phyloP scores from a whole-genome alignment of 2,113 vertebrate genomes.

The Emydocephalus ijimae region DNA sequence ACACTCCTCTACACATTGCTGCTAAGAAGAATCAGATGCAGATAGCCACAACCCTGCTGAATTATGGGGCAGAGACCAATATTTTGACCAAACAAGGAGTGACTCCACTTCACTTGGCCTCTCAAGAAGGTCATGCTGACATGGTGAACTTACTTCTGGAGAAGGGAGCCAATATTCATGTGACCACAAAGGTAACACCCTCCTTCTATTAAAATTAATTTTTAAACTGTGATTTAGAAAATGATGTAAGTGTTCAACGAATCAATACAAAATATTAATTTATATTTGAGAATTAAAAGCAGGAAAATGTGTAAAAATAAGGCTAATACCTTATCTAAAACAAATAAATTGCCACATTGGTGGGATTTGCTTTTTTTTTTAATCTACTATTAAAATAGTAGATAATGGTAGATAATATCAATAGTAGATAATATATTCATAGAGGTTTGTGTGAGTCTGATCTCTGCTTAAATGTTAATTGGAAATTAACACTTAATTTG shows the following conservation, averaged over 20 bases:
- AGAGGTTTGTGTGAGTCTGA: not conserved
- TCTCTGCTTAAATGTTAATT: not conserved
- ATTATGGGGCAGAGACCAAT: slow-evolving; percentile 87
- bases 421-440: not conserved
- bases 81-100: slow-evolving; percentile 93
- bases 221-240: not conserved
- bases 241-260: not conserved
- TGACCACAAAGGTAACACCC: slow-evolving; percentile 84
- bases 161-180: slow-evolving; percentile 82
- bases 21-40: slow-evolving; percentile 99
- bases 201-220: not conserved
- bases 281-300: not conserved
- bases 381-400: not conserved
- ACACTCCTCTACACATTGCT: slow-evolving; percentile 89
- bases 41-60: slow-evolving; percentile 86
- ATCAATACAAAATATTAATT: not conserved
- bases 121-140: slow-evolving; percentile 90
- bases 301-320: not conserved
- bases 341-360: not conserved
- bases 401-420: not conserved
- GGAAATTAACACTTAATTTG: not conserved
- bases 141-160: slow-evolving; percentile 87
- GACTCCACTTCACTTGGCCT: slow-evolving; percentile 89
- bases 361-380: not conserved
- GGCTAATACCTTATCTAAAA: not conserved